A percentile compares a stretch with the other conserved stretches of the same genome.
Conservation (phyloP, 2,113 vertebrate genomes). For the Malurus melanocephalus region DNA sequence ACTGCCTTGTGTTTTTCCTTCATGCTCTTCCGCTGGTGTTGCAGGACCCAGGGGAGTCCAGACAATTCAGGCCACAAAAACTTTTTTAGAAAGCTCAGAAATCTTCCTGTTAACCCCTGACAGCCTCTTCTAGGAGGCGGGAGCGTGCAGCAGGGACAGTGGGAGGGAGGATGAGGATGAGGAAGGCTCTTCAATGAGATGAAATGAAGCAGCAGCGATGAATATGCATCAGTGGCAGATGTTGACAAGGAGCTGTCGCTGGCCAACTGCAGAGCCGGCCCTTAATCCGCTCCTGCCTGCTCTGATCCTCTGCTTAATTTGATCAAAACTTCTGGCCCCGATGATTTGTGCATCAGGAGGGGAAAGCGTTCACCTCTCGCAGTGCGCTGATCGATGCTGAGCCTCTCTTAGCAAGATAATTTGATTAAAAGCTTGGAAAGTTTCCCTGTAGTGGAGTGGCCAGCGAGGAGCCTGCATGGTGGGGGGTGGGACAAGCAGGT, state of each 20-base stretch:
- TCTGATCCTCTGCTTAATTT: slow-evolving; percentile 58
- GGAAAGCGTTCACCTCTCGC: background rate
- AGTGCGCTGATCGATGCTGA: background rate
- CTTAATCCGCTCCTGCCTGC: slow-evolving; percentile 55
- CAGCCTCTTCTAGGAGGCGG: background rate
- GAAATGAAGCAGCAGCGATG: slow-evolving; percentile 45
- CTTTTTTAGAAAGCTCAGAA: slow-evolving; percentile 35
- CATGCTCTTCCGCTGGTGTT: slow-evolving; percentile 44
- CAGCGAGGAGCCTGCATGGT: background rate
- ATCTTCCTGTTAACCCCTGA: slow-evolving; percentile 61
- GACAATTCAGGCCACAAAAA: slow-evolving; percentile 49
- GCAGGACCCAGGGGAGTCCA: slow-evolving; percentile 34
- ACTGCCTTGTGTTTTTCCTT: slow-evolving; percentile 38
- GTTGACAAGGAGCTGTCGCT: slow-evolving; percentile 54
- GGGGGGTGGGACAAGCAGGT: background rate
- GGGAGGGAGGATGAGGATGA: background rate
- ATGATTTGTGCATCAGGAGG: slow-evolving; percentile 41
- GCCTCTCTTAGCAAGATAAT: slow-evolving; percentile 40
- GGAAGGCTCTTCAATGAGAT: slow-evolving; percentile 7
- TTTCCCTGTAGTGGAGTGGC: slow-evolving; percentile 17
- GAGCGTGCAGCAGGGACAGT: fast-evolving
- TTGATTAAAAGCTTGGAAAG: slow-evolving; percentile 53
- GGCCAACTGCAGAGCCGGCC: slow-evolving; percentile 31
- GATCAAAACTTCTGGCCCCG: slow-evolving; percentile 39
- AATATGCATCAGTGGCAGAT: slow-evolving; percentile 60